Conservation (phyloP, 2,797 vertebrate genomes). For the Sphenopsis melanotis region DNA sequence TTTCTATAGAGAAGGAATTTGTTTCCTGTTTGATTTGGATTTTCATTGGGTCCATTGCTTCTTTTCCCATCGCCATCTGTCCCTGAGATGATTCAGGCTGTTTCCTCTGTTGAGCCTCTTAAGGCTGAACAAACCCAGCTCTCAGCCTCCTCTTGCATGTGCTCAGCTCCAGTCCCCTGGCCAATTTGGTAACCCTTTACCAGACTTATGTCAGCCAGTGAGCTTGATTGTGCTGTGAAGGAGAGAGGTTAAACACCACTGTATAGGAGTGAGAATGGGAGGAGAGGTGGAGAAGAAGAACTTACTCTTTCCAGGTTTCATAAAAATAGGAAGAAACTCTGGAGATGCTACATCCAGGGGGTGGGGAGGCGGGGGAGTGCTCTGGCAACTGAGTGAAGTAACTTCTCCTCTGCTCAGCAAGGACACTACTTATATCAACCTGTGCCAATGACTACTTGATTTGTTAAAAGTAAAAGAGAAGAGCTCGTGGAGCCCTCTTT, state of each 20-base stretch:
- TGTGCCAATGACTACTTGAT: background rate
- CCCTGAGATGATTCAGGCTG: background rate
- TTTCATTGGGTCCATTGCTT: background rate
- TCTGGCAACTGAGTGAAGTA: background rate
- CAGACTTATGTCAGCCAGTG: background rate
- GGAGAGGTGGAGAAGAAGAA: background rate
- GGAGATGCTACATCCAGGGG: background rate
- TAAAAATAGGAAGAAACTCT: background rate
- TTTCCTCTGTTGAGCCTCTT: background rate
- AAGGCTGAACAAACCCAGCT: background rate
- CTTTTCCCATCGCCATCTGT: background rate
- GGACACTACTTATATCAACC: background rate
- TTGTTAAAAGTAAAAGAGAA: background rate
- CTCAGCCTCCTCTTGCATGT: background rate
- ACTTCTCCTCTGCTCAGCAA: background rate
- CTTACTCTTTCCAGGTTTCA: background rate
- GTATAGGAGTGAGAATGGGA: background rate
- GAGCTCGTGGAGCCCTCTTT: background rate
- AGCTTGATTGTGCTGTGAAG: background rate
- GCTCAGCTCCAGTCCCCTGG: background rate
- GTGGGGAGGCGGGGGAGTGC: fast-evolving
- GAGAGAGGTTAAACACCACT: background rate
- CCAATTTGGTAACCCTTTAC: background rate
- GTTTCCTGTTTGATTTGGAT: background rate
- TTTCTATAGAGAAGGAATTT: background rate